phyloP scores from a whole-genome alignment of 23 tunicate genomes.

The Styela plicata region DNA sequence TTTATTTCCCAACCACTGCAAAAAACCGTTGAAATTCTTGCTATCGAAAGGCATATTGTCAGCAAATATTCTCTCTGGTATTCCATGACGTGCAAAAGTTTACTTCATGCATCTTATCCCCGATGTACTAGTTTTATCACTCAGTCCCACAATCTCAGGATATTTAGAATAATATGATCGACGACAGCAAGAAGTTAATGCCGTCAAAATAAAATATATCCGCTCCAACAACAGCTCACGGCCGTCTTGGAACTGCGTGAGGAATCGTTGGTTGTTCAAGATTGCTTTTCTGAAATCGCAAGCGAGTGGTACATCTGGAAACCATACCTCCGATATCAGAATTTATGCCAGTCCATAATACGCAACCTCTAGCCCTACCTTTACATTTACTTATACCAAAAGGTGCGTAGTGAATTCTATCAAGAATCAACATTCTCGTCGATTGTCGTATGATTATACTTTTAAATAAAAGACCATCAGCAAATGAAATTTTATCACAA shows the following conservation, averaged over 20 bases:
- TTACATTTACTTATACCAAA: conserved; percentile 53
- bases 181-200: conserved; percentile 38
- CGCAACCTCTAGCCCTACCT: conserved; percentile 32
- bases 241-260: conserved; percentile 37
- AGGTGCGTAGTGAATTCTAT: conserved; percentile 40
- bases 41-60: conserved; percentile 42
- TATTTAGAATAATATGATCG: conserved; percentile 42
- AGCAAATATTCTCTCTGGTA: conserved; percentile 18
- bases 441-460: conserved; percentile 10
- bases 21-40: conserved; percentile 18
- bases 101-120: conserved; percentile 12
- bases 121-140: conserved; percentile 33
- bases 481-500: conserved; percentile 23
- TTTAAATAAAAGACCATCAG: conserved; percentile 41
- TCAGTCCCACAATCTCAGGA: conserved; percentile 45
- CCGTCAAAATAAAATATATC: conserved; percentile 44
- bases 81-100: conserved; percentile 39
- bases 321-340: conserved; percentile 30
- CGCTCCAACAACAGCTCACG: conserved; percentile 24
- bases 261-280: conserved; percentile 34
- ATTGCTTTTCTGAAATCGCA: conserved; percentile 24
- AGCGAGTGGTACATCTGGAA: conserved; percentile 15
- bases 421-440: background rate
- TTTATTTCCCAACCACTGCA: conserved; percentile 21
- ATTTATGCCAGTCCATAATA: conserved; percentile 46